Base-by-base conservation (phyloP, 2,888 invertebrate species). In the Drosophila greeni region DNA sequence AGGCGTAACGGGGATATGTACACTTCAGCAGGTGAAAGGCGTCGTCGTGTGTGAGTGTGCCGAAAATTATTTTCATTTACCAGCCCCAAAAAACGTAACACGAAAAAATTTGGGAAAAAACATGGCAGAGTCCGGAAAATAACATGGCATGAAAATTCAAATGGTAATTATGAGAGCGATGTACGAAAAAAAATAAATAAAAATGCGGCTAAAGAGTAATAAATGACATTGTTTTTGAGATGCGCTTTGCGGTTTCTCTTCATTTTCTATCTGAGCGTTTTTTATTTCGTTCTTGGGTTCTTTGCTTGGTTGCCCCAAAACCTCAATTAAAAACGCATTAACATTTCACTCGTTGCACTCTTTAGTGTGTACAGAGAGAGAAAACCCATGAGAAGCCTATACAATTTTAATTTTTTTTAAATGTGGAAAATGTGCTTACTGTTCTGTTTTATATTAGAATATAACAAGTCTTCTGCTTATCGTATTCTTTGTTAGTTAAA, bases 311-410 rank as follows among this genome's bases (percentile, higher is more conserved):
- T 73, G 82, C 58, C 75, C 81, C 52, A 84, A 76, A 80, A 85
- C 86, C 86, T 82, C 86, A 87, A 86, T 86, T 87, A 86, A 86
- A 86, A 86, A 86, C 79, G 77, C 86, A 86, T 86, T 86, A 86
- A 80, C 82, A 79, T 82, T 76, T 77, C 74, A 74, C 73, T 80
- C 82, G 75, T 69, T 84, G 83, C 82, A 80, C 74, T 83, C 81
- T 72, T 66, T 61, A 14, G 34, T 59, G 36, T 20, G 36, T 47
- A 47, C 45, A 47, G 29, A 47, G 18, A 31, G 14, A 20, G 18
- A 47, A 47, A 31, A 9, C 18, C 11, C 3, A 9, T 1, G 24
- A 9, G 40, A 23, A 14, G 1, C 14, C 14, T 14, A 40, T 23
- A 3, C 1, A 40, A 39, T 5, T 36, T 9, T 5, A 36, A 36